phyloP scores from a whole-genome alignment of 1,140 invertebrate species.

The Coenobita brevimanus region DNA sequence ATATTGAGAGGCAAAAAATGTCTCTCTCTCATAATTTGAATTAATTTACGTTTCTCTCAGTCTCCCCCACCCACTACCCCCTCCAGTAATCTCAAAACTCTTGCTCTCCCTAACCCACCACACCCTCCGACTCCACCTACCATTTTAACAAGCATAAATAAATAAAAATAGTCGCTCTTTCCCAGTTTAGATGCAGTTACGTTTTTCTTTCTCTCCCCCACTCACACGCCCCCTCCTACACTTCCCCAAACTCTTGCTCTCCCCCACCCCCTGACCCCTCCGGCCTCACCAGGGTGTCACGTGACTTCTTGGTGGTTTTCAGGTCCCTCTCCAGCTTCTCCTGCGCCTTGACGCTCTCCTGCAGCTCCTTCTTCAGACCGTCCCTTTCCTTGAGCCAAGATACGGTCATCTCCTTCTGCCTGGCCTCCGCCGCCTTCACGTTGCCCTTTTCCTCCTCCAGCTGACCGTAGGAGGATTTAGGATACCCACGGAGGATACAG shows the following conservation, averaged over 20 bases:
- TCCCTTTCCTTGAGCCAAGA: slow-evolving; percentile 75
- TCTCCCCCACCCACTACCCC: too few species aligned
- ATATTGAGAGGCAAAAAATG: too few species aligned
- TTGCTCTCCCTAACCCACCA: too few species aligned
- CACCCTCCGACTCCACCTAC: too few species aligned
- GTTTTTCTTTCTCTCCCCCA: too few species aligned
- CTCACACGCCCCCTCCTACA: background rate
- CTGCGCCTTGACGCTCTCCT: slow-evolving; percentile 73
- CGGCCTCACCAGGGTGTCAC: slow-evolving; percentile 46
- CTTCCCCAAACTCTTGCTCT: background rate
- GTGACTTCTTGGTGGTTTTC: slow-evolving; percentile 75
- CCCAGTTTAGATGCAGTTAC: too few species aligned
- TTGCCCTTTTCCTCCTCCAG: slow-evolving; percentile 64
- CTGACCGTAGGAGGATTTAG: slow-evolving; percentile 9
- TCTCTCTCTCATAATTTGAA: too few species aligned
- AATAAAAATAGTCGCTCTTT: background rate
- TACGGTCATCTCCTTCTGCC: slow-evolving; percentile 66
- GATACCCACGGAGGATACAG: background rate
- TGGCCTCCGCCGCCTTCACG: slow-evolving; percentile 47
- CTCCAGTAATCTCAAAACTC: background rate
- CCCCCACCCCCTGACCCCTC: background rate
- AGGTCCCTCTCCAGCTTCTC: slow-evolving; percentile 75
- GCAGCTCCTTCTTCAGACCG: slow-evolving; percentile 76
- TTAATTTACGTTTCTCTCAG: too few species aligned
- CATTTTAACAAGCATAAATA: background rate